Evolutionary conservation across 2,113 vertebrate species (phyloP).

Genomic region (Pyxicephalus adspersus): DNA sequence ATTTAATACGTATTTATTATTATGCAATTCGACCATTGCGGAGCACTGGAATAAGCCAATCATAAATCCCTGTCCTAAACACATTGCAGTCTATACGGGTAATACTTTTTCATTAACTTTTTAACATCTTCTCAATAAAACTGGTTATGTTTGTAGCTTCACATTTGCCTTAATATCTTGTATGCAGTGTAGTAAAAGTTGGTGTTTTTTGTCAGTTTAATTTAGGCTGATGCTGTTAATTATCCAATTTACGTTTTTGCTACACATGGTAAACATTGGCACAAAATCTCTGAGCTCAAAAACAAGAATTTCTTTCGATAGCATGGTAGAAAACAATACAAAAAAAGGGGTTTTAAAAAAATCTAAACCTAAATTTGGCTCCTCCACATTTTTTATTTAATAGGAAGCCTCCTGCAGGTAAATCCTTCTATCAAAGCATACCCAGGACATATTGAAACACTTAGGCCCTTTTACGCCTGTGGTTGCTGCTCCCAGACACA

Average conservation of each 20-base stretch:
- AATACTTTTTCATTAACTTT: slow-evolving; percentile 51
- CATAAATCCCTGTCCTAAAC: slow-evolving; percentile 33
- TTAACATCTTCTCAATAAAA: slow-evolving; percentile 54
- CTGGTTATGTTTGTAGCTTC: slow-evolving; percentile 11
- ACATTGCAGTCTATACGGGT: slow-evolving; percentile 22
- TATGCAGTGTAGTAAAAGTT: slow-evolving; percentile 12
- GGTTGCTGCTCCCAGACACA: too few relatives aligned
- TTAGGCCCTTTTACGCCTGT: too few relatives aligned
- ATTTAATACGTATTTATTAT: slow-evolving; percentile 54
- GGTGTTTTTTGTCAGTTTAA: slow-evolving; percentile 33
- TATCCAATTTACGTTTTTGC: slow-evolving; percentile 25
- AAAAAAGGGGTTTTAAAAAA: too few relatives aligned
- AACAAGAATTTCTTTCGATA: too few relatives aligned
- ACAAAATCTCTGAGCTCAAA: too few relatives aligned
- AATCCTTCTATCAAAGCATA: too few relatives aligned
- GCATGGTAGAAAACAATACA: too few relatives aligned
- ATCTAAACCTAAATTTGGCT: too few relatives aligned
- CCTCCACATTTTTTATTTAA: too few relatives aligned
- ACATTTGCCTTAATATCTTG: slow-evolving; percentile 38
- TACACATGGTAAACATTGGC: background rate
- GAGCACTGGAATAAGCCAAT: slow-evolving; percentile 16
- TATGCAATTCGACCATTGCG: slow-evolving; percentile 25
- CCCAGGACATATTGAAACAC: too few relatives aligned
- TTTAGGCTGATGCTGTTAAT: slow-evolving; percentile 22
- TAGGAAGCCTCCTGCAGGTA: too few relatives aligned